phyloP scores from a whole-genome alignment of 2,797 vertebrate genomes.

The Sarcoramphus papa region DNA sequence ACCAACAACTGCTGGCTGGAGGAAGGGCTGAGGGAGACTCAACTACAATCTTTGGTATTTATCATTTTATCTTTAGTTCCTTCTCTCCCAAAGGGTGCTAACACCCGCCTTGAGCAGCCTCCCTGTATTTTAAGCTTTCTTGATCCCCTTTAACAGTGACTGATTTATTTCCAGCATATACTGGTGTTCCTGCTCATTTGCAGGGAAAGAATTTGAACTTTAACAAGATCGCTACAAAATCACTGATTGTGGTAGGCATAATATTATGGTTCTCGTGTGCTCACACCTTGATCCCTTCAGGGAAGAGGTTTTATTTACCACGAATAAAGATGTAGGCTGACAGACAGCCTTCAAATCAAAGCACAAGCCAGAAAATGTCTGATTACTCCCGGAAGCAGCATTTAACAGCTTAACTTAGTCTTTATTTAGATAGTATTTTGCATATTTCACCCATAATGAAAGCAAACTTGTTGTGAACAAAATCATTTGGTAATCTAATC shows the following conservation, averaged over 20 bases:
- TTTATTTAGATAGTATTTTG: constrained; percentile 45
- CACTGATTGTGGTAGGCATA: constrained; percentile 10
- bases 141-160: neutral
- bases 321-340: constrained; percentile 30
- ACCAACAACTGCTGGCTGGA: neutral
- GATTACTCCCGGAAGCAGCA: constrained; percentile 12
- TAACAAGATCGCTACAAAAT: constrained; percentile 27
- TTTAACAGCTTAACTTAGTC: constrained; percentile 31
- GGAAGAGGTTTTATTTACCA: constrained; percentile 46
- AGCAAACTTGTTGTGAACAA: neutral
- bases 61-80: neutral
- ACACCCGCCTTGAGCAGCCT: neutral
- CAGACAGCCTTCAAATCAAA: constrained; percentile 47
- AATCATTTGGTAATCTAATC: constrained; percentile 13
- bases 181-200: neutral
- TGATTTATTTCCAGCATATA: neutral
- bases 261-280: neutral
- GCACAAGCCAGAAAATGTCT: constrained; percentile 1
- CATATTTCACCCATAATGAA: constrained; percentile 16
- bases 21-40: neutral
- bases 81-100: neutral
- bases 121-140: neutral
- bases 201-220: constrained; percentile 25
- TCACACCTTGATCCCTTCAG: constrained; percentile 28
- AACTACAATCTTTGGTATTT: neutral